phyloP scores from a whole-genome alignment of 1,140 invertebrate genomes.

The Pseudomyrmex sp. region DNA sequence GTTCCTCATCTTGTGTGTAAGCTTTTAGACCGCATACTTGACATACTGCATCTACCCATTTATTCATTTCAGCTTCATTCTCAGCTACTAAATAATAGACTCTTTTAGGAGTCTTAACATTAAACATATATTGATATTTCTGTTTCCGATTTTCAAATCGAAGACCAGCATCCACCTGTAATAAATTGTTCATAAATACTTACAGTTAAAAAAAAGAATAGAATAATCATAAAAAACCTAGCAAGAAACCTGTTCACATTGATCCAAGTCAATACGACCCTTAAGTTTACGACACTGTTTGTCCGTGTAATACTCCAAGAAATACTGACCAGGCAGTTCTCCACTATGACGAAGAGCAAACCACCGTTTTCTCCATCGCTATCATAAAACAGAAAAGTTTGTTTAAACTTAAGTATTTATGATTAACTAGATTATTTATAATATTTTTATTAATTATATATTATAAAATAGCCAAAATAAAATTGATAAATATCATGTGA shows the following conservation, averaged over 20 bases:
- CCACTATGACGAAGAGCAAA: constrained; percentile 95
- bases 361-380: constrained; percentile 98
- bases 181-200: constrained; percentile 22
- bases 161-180: constrained; percentile 93
- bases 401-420: background rate
- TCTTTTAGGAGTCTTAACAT: constrained; percentile 94
- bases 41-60: constrained; percentile 97
- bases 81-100: constrained; percentile 97
- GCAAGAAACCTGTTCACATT: constrained; percentile 94
- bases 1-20: constrained; percentile 90
- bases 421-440: background rate
- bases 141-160: constrained; percentile 92
- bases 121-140: constrained; percentile 94
- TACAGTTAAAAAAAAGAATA: constrained; percentile 15
- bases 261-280: constrained; percentile 96
- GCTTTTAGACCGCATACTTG: constrained; percentile 95
- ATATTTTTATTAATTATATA: background rate
- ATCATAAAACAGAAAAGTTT: constrained; percentile 65
- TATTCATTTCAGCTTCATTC: constrained; percentile 95
- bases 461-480: too few species aligned
- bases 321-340: constrained; percentile 96
- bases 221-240: background rate
- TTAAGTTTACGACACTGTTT: constrained; percentile 94
- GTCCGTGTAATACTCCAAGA: constrained; percentile 97
- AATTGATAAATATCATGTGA: too few species aligned